Conservation (phyloP, 2,113 vertebrate species). For the Hemibates koningsi region DNA sequence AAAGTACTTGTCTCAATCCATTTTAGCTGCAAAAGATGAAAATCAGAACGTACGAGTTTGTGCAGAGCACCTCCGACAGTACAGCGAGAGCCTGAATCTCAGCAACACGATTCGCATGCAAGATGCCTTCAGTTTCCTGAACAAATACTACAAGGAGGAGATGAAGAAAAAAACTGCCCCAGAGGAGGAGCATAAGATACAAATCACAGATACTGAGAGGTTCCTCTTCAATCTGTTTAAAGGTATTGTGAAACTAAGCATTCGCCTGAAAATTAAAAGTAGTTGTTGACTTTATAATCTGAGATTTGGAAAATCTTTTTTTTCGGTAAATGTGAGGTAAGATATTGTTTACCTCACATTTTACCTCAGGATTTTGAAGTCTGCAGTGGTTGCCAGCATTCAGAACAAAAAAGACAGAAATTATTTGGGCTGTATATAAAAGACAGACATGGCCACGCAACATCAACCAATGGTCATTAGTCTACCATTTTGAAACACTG, state of each 20-base stretch:
- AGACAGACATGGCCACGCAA: neutral
- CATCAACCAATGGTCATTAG: neutral
- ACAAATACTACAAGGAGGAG: conserved; percentile 80
- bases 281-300: neutral
- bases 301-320: rapidly evolving
- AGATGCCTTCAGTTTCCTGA: conserved; percentile 82
- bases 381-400: neutral
- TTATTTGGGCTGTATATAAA: neutral
- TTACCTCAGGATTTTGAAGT: neutral
- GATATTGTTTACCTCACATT: neutral
- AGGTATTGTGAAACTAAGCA: conserved; percentile 65
- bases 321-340: neutral
- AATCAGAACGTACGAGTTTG: conserved; percentile 83
- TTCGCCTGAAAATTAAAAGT: neutral
- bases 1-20: neutral
- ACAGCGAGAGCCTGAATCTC: conserved; percentile 87
- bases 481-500: neutral
- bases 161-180: conserved; percentile 72
- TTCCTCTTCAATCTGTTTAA: conserved; percentile 83
- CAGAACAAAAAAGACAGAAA: neutral
- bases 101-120: conserved; percentile 88
- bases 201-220: conserved; percentile 78
- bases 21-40: conserved; percentile 81
- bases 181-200: conserved; percentile 58
- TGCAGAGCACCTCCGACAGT: conserved; percentile 85